Conservation (phyloP, 2,113 vertebrate species). For the Australoheros scitulus region DNA sequence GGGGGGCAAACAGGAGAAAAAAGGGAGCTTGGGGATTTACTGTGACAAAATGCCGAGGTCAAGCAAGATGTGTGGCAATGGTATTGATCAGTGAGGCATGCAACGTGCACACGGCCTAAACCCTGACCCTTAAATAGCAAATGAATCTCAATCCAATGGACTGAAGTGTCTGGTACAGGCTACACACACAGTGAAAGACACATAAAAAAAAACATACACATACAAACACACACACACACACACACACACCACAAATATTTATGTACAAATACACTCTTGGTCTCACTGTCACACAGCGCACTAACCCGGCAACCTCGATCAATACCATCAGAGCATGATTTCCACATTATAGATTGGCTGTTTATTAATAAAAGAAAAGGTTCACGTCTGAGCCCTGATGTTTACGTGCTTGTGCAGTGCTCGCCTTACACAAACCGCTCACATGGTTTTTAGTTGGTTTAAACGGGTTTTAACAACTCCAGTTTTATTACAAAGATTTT, state of each 20-base stretch:
- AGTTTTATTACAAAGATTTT: too few relatives aligned
- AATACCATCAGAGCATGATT: constrained; percentile 87
- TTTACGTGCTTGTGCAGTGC: not conserved
- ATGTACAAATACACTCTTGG: constrained; percentile 54
- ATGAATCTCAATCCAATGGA: constrained; percentile 99
- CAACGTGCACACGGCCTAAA: constrained; percentile 82
- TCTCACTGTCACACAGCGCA: constrained; percentile 20
- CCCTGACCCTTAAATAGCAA: constrained; percentile 99
- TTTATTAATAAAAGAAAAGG: constrained; percentile 90
- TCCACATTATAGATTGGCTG: constrained; percentile 91
- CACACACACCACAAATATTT: constrained; percentile 45
- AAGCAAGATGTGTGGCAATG: constrained; percentile 71
- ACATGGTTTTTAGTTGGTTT: too few relatives aligned
- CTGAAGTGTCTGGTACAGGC: constrained; percentile 82
- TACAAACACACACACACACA: not conserved
- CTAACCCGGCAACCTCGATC: constrained; percentile 75
- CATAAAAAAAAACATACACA: not conserved
- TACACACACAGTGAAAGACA: constrained; percentile 41
- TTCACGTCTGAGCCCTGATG: not conserved
- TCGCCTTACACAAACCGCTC: not conserved
- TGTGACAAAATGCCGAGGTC: constrained; percentile 87
- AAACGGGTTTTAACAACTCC: too few relatives aligned
- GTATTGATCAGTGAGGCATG: constrained; percentile 91
- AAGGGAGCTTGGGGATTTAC: constrained; percentile 80
- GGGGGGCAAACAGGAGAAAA: constrained; percentile 19